Percentiles rank a stretch among this genome's conserved stretches.
Conservation (phyloP, 2,113 vertebrate species). For the Rhagologus leucostigma region DNA sequence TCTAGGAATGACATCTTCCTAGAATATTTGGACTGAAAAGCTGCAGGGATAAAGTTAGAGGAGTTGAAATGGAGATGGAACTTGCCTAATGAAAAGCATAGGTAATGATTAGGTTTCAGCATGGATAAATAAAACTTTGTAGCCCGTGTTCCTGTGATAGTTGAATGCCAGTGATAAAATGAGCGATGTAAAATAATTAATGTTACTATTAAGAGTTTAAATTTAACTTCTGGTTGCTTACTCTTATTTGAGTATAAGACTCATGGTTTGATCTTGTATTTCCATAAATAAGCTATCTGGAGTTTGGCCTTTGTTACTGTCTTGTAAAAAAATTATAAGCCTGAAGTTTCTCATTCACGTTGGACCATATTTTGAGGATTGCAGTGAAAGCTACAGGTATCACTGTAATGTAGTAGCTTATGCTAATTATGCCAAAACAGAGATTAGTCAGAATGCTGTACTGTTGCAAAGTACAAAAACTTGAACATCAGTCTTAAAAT, state of each 20-base stretch:
- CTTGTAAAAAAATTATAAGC: neutral
- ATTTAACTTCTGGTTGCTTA: neutral
- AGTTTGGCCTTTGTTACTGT: neutral
- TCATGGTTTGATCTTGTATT: neutral
- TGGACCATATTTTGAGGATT: neutral
- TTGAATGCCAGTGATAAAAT: neutral
- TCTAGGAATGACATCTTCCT: neutral
- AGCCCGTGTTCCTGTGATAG: accelerated
- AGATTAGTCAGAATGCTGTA: neutral
- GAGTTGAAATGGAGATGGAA: neutral
- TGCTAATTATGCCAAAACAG: neutral
- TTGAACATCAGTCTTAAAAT: neutral
- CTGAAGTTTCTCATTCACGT: accelerated
- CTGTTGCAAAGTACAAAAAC: neutral
- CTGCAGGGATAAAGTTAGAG: neutral
- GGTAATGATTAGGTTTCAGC: neutral
- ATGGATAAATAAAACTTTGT: neutral
- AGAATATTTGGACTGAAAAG: neutral
- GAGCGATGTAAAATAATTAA: neutral
- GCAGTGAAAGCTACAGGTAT: neutral
- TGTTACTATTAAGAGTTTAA: neutral
- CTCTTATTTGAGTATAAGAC: neutral
- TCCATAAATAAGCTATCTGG: neutral
- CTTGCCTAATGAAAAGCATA: neutral
- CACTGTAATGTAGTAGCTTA: neutral